Evolutionary conservation across 2,797 vertebrate species (phyloP).

Genomic region (Gambusia yucatana): DNA sequence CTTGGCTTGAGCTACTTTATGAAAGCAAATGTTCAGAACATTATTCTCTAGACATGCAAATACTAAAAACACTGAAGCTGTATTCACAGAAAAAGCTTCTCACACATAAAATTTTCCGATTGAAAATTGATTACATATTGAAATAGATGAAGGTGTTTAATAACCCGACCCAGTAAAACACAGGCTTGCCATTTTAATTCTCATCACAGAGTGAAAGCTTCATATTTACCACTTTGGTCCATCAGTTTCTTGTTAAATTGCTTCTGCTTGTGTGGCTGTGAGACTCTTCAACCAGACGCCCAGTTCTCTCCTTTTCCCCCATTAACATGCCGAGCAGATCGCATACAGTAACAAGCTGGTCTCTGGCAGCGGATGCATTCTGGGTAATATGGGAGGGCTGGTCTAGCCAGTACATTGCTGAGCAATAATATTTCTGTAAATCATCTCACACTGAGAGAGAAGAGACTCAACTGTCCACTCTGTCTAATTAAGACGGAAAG

Average conservation of each 20-base stretch:
- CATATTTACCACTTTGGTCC: conserved; percentile 15
- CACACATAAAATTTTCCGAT: not conserved
- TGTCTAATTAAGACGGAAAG: not conserved
- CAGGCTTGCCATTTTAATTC: not conserved
- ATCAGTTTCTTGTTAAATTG: conserved; percentile 21
- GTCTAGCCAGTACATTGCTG: not conserved
- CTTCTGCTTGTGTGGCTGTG: not conserved
- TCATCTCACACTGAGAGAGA: not conserved
- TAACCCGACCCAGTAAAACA: not conserved
- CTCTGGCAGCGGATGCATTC: not conserved
- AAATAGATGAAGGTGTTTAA: not conserved
- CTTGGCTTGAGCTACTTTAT: not conserved
- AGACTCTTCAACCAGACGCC: not conserved
- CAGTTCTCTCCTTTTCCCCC: not conserved
- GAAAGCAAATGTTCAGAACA: not conserved
- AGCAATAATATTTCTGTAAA: not conserved
- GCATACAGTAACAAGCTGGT: not conserved
- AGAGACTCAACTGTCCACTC: not conserved
- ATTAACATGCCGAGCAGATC: conserved; percentile 16
- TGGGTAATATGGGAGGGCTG: not conserved
- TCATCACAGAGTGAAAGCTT: not conserved
- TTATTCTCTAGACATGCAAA: not conserved
- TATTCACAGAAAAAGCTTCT: not conserved
- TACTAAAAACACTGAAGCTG: not conserved
- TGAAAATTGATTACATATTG: not conserved